phyloP scores from a whole-genome alignment of 2,888 invertebrate species.

The Drosophila nr. fundita region DNA sequence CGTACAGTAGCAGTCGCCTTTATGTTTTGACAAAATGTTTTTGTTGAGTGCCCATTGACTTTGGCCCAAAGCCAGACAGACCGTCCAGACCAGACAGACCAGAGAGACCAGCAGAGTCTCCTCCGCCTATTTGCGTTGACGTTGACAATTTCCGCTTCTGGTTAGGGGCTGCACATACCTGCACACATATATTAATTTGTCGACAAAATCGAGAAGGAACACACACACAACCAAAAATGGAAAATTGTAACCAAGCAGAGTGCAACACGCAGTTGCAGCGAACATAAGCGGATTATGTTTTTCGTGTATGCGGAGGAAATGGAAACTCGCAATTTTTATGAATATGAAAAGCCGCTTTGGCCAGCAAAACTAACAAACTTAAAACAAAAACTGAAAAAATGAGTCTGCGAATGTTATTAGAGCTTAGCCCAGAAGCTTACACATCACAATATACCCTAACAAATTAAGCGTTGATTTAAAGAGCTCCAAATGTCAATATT shows the following conservation, averaged over 20 bases:
- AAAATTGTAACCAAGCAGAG: slow-evolving; percentile 45
- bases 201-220: slow-evolving; percentile 51
- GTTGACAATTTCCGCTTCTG: slow-evolving; percentile 69
- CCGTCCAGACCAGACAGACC: not conserved
- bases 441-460: slow-evolving; percentile 39
- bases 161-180: slow-evolving; percentile 32
- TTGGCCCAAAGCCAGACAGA: slow-evolving; percentile 30
- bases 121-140: slow-evolving; percentile 29
- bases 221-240: slow-evolving; percentile 15
- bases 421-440: slow-evolving; percentile 68
- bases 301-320: slow-evolving; percentile 58
- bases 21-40: slow-evolving; percentile 77
- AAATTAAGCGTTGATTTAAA: slow-evolving; percentile 3
- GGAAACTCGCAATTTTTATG: slow-evolving; percentile 76
- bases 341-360: slow-evolving; percentile 77
- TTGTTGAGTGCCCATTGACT: slow-evolving; percentile 78
- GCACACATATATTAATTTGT: slow-evolving; percentile 74
- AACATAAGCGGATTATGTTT: slow-evolving; percentile 71
- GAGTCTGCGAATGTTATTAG: slow-evolving; percentile 63
- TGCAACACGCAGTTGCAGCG: slow-evolving; percentile 65
- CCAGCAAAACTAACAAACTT: slow-evolving; percentile 70
- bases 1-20: slow-evolving; percentile 72
- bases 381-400: slow-evolving; percentile 61
- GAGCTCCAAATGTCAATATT: not conserved
- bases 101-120: slow-evolving; percentile 19